These are phyloP conservation scores for Tanytarsus gracilentus DNA, from an alignment of 2,888 invertebrate genomes.

Conservation along the genomic window DNA sequence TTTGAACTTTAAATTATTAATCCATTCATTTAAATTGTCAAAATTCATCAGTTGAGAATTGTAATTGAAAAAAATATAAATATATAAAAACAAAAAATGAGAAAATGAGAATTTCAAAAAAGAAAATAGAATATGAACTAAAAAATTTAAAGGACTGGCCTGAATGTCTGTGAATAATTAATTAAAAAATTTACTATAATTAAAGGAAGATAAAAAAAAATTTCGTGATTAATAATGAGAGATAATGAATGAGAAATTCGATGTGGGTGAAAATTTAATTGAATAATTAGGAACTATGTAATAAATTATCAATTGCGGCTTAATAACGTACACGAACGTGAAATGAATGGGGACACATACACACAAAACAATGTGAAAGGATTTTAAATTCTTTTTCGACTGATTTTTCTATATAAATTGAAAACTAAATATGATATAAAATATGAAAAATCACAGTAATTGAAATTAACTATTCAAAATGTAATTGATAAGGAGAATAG, in stretches of 20 bases:
- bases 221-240: neutral
- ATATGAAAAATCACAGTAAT: too few species aligned
- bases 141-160: neutral
- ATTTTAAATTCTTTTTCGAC: constrained; percentile 5
- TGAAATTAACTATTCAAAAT: too few species aligned
- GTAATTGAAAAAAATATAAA: too few species aligned
- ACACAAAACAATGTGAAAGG: neutral
- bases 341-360: neutral
- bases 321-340: neutral
- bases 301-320: neutral
- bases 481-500: too few species aligned
- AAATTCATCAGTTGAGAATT: too few species aligned
- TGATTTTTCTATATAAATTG: constrained; percentile 19
- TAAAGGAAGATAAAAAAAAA: neutral
- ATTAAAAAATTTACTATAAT: neutral
- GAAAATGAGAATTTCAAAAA: neutral
- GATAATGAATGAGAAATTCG: neutral
- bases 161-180: neutral
- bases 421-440: too few species aligned
- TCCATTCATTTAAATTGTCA: too few species aligned
- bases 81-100: too few species aligned
- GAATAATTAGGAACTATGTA: neutral
- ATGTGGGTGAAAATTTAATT: too few species aligned
- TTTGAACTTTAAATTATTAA: too few species aligned
- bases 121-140: too few species aligned